A percentile compares a stretch with the other conserved stretches of the same genome.
These are phyloP conservation scores for Bactericera cockerelli DNA, from an alignment of 1,140 invertebrate species.

Conservation along the genomic window DNA sequence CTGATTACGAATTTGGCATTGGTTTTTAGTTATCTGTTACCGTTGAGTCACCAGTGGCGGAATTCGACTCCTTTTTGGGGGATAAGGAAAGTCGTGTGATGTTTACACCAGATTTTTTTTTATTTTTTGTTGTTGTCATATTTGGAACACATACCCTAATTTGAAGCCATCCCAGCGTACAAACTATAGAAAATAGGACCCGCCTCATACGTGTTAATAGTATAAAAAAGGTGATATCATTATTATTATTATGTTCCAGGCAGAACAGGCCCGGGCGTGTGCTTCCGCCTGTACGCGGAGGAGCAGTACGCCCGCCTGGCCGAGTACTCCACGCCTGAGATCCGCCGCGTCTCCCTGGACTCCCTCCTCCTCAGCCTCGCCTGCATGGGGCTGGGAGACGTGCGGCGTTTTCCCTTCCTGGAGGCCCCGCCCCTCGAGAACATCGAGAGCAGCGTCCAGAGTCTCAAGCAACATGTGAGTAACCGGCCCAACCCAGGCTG, in stretches of 20 bases:
- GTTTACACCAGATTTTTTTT: too few relatives aligned
- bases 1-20: too few relatives aligned
- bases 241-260: conserved; percentile 18
- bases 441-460: conserved; percentile 72
- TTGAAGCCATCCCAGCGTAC: too few relatives aligned
- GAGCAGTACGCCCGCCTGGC: conserved; percentile 63
- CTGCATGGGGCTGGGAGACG: conserved; percentile 81
- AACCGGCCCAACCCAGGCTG: too few relatives aligned
- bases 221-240: conserved; percentile 1
- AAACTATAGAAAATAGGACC: too few relatives aligned
- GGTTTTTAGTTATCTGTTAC: too few relatives aligned
- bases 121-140: too few relatives aligned
- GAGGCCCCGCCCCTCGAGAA: conserved; percentile 68
- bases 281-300: conserved; percentile 74
- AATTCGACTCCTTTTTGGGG: too few relatives aligned
- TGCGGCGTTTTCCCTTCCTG: conserved; percentile 86
- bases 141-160: too few relatives aligned
- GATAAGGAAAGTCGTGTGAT: too few relatives aligned
- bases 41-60: too few relatives aligned
- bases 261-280: conserved; percentile 44
- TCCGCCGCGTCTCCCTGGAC: conserved; percentile 82
- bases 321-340: conserved; percentile 74
- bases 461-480: conserved; percentile 72
- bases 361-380: conserved; percentile 88
- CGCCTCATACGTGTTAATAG: background rate